Percentiles rank a stretch among this genome's conserved stretches.
Evolutionary conservation across 2,113 vertebrate species (phyloP).

Genomic region (Cepphus grylle): DNA sequence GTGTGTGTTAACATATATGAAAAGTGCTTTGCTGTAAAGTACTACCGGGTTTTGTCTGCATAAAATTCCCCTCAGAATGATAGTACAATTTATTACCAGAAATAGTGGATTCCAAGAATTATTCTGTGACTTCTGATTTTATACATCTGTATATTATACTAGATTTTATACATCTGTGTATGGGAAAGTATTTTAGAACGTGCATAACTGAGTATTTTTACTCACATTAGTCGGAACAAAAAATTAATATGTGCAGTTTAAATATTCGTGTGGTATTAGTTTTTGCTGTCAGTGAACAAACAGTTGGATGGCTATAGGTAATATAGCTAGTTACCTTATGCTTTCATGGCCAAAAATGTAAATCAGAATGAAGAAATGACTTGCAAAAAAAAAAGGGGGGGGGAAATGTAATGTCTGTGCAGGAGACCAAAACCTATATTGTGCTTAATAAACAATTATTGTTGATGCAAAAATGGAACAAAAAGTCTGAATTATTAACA

Average conservation of each 20-base stretch:
- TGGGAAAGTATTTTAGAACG: neutral
- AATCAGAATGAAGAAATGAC: neutral
- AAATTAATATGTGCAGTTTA: neutral
- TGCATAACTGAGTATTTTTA: neutral
- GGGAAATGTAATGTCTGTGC: neutral
- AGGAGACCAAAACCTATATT: neutral
- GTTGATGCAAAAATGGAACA: neutral
- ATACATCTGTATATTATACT: neutral
- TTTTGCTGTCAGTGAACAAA: neutral
- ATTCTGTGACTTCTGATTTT: neutral
- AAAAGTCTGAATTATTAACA: neutral
- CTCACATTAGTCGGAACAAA: neutral
- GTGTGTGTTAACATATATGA: constrained; percentile 89
- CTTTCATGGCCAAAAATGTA: neutral
- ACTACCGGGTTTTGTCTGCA: neutral
- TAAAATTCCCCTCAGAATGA: neutral
- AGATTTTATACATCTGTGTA: neutral
- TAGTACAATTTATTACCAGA: neutral
- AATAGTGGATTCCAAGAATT: neutral
- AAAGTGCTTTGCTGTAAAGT: constrained; percentile 87
- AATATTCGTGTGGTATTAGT: neutral
- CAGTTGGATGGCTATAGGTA: neutral
- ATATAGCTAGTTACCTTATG: neutral
- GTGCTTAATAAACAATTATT: neutral
- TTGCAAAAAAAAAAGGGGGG: neutral